Evolutionary conservation across 2,797 vertebrate species (phyloP).

Genomic region (Sebastes aleutianus): DNA sequence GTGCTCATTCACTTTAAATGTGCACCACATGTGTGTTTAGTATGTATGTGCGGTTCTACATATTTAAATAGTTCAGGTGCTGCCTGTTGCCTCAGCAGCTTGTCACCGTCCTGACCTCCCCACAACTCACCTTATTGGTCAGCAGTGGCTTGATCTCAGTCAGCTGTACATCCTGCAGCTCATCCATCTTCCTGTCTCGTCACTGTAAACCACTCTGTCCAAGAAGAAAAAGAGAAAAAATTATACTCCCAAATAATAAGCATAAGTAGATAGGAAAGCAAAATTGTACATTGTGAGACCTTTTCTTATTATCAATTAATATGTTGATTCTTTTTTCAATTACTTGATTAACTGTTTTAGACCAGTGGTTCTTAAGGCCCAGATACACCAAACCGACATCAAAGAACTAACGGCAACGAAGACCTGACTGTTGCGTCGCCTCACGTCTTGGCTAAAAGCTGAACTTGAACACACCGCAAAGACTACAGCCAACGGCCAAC

Average conservation of each 20-base stretch:
- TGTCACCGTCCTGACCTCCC: not conserved
- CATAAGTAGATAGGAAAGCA: not conserved
- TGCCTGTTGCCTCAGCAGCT: not conserved
- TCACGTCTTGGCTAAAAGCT: no score
- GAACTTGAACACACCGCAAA: no score
- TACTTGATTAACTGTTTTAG: not conserved
- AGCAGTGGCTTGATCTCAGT: slow-evolving; percentile 96
- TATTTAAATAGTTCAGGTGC: not conserved
- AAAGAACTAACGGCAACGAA: no score
- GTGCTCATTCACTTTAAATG: not conserved
- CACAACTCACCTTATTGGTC: slow-evolving; percentile 89
- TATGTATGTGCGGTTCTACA: not conserved
- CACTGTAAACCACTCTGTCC: slow-evolving; percentile 45
- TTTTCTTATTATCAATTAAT: not conserved
- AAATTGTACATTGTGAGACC: not conserved
- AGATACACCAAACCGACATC: no score
- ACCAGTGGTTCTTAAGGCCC: not conserved
- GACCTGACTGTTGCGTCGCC: no score
- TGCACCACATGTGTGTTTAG: not conserved
- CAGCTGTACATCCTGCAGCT: slow-evolving; percentile 95
- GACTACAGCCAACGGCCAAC: no score
- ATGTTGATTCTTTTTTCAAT: not conserved
- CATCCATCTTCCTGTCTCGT: slow-evolving; percentile 86
- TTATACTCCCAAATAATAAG: not conserved
- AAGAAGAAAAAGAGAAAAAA: not conserved